These are phyloP conservation scores for Mobula hypostoma DNA, from an alignment of 2,113 vertebrate genomes.

Conservation along the genomic window DNA sequence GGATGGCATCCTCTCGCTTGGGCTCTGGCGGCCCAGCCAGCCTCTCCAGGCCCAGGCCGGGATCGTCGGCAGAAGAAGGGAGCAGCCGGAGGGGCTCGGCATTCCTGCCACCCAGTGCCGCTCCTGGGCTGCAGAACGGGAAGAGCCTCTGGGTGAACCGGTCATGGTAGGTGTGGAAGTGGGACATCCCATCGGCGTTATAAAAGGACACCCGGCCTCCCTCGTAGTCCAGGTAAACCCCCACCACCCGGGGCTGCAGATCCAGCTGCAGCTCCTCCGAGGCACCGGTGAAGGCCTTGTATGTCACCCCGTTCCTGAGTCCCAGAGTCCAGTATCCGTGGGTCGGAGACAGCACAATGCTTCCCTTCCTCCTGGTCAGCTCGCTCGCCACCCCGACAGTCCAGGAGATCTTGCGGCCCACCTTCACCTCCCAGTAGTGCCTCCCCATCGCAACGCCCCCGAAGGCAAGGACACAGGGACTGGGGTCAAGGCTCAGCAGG, in stretches of 20 bases:
- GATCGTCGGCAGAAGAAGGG: accelerated
- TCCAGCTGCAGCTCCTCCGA: background rate
- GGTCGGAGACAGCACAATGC: background rate
- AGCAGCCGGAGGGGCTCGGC: background rate
- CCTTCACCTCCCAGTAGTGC: slow-evolving; percentile 34
- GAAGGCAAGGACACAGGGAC: background rate
- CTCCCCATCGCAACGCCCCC: background rate
- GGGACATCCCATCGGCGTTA: background rate
- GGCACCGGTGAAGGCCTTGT: background rate
- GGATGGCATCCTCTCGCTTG: background rate
- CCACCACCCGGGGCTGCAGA: background rate
- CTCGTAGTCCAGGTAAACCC: background rate
- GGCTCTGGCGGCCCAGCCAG: too few species aligned
- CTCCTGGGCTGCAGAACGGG: background rate
- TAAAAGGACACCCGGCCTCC: background rate
- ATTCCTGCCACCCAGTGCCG: too few species aligned
- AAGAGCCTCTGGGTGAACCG: background rate
- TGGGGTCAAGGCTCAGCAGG: background rate
- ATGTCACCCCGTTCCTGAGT: background rate
- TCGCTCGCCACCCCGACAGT: background rate
- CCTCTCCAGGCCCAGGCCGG: too few species aligned
- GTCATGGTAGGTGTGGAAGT: background rate
- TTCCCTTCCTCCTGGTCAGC: background rate
- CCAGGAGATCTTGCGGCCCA: background rate
- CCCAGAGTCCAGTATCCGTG: background rate